A percentile compares a stretch with the other conserved stretches of the same genome.
Evolutionary conservation across 2,797 vertebrate species (phyloP).

Genomic region (Aulostomus chinensis): DNA sequence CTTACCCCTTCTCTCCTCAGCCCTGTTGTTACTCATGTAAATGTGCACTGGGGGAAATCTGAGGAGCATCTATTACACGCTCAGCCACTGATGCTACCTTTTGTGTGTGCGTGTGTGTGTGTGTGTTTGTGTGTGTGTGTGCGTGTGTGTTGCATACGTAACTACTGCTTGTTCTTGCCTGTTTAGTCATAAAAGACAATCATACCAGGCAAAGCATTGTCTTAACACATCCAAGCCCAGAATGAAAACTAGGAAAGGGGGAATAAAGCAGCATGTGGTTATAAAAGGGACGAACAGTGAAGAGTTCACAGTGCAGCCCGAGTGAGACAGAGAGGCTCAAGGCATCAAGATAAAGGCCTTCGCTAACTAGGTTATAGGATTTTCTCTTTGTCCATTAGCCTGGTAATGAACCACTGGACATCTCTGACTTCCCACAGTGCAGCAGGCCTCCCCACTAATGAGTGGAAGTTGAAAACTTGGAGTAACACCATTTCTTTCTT

Average conservation of each 20-base stretch:
- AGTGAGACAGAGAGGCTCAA: not conserved
- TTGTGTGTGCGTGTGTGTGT: slow-evolving; percentile 9
- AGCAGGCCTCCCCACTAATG: too few relatives aligned
- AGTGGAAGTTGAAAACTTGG: too few relatives aligned
- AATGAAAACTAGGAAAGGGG: too few relatives aligned
- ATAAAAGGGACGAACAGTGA: not conserved
- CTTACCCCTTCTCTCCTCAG: slow-evolving; percentile 6
- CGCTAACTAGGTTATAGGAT: slow-evolving; percentile 48
- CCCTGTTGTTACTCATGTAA: slow-evolving; percentile 34
- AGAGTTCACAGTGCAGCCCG: too few relatives aligned
- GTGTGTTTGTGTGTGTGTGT: too few relatives aligned
- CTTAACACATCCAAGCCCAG: too few relatives aligned
- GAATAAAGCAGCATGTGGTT: not conserved
- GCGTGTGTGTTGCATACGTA: not conserved
- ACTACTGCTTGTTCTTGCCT: too few relatives aligned
- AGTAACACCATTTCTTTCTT: too few relatives aligned
- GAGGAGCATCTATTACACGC: slow-evolving; percentile 59
- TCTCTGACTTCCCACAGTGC: slow-evolving; percentile 45
- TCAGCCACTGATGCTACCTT: slow-evolving; percentile 29
- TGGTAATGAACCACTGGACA: slow-evolving; percentile 54
- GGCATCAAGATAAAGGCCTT: slow-evolving; percentile 34
- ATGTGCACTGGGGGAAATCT: slow-evolving; percentile 49
- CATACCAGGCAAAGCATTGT: too few relatives aligned
- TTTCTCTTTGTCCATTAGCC: slow-evolving; percentile 54
- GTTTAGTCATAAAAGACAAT: too few relatives aligned